phyloP scores from a whole-genome alignment of 2,797 vertebrate species.

The Brachyrhaphis roseni region DNA sequence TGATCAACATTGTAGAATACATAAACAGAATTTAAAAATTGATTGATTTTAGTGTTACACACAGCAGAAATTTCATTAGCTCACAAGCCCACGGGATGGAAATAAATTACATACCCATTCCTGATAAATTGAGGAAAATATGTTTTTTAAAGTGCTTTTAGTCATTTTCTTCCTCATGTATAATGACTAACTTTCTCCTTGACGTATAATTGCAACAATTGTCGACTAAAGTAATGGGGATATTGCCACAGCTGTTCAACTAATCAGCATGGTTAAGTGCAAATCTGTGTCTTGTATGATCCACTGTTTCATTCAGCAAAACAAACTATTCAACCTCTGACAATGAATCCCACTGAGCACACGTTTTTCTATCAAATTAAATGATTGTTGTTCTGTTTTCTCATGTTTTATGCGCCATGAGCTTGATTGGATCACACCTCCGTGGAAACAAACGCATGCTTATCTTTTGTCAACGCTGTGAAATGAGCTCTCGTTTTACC shows the following conservation, averaged over 20 bases:
- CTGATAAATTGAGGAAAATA: neutral
- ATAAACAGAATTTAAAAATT: constrained; percentile 1
- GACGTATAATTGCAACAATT: constrained; percentile 18
- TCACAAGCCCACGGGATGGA: neutral
- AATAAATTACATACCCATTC: neutral
- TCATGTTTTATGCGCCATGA: constrained; percentile 25
- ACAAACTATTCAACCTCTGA: constrained; percentile 9
- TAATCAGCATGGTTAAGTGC: constrained; percentile 21
- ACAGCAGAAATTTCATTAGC: neutral
- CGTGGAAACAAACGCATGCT: constrained; percentile 42
- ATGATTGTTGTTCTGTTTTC: constrained; percentile 6
- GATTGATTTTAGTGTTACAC: neutral
- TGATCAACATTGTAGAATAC: neutral
- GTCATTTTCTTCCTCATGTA: neutral
- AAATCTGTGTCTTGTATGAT: constrained; percentile 8
- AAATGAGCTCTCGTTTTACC: constrained; percentile 48
- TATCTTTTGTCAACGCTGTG: constrained; percentile 41
- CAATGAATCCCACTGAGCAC: constrained; percentile 8
- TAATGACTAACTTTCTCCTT: neutral
- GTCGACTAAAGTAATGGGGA: neutral
- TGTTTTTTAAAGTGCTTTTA: neutral
- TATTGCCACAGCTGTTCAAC: constrained; percentile 11
- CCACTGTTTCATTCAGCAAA: constrained; percentile 2
- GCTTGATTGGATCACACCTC: constrained; percentile 56
- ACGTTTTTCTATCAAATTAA: constrained; percentile 38